These are phyloP conservation scores for Cydia strobilella DNA, from an alignment of 1,140 invertebrate species.

Conservation along the genomic window DNA sequence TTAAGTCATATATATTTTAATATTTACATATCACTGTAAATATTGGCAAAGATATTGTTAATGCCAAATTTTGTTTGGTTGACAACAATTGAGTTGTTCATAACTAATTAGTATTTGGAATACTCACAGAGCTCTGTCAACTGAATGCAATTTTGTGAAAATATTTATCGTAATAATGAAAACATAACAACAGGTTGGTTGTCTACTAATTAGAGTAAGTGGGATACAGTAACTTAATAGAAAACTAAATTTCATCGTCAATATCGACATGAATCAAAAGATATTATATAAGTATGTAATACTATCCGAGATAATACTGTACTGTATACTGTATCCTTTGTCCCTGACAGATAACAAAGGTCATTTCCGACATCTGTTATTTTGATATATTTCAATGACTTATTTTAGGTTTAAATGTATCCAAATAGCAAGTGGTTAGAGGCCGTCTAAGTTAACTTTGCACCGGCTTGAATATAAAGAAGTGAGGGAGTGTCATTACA, in stretches of 20 bases:
- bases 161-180: neutral
- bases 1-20: neutral
- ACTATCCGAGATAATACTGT: neutral
- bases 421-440: too few species aligned
- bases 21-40: slow-evolving; percentile 7
- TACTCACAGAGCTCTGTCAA: neutral
- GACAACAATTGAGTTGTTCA: neutral
- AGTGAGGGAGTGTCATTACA: too few species aligned
- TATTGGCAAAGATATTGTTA: neutral
- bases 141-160: neutral
- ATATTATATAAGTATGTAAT: neutral
- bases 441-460: too few species aligned
- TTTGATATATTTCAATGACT: too few species aligned
- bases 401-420: too few species aligned
- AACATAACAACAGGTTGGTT: neutral
- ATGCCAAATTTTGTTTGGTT: slow-evolving; percentile 10
- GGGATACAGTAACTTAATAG: neutral
- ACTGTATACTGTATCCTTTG: too few species aligned
- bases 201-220: neutral
- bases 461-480: too few species aligned
- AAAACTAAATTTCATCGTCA: neutral
- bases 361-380: too few species aligned
- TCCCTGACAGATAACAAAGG: too few species aligned
- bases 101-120: neutral
- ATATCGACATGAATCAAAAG: neutral